Base-by-base conservation (phyloP, 2,113 vertebrate species). In the Poeciliopsis turrubarensis region DNA sequence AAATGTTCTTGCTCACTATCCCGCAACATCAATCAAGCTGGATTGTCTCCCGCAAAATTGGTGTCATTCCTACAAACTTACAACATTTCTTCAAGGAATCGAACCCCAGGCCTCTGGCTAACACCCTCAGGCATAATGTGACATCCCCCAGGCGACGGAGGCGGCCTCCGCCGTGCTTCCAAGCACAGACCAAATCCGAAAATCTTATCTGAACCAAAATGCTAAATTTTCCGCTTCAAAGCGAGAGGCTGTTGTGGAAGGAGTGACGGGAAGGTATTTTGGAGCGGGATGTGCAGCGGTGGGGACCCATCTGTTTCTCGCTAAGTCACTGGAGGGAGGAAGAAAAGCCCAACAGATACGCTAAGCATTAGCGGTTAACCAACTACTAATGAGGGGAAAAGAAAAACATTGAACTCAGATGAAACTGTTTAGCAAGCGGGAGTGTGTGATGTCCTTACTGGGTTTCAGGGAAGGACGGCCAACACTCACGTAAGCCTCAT, bases 351-450 rank as follows among this genome's bases (percentile, higher is more conserved):
- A 91, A 85, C 89, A 94, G 92, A 93, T 92, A 91, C 86, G 87
- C 91, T 69, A 62, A 84, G 87, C 89, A 92, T 95, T 93, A 94
- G 94, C 61, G 92, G 92, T 94, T 92, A 94, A 94, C 92, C 92
- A 87, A 87, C 81, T 89, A 91, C 91, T 94, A 94, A 94, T 92
- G 92, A 93, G 93, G 89, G 89, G 82, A 91, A 88, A 93, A 92
- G 87, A 88, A 92, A 92, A 92, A 91, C 86, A 92, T 41, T 82
- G 88, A 83, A 86, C 83, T 92, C 87, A 90, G 87, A 93, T 93
- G 88, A 90, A 93, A 91, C 83, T 78, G 26, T 91, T 93, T 91
- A 93, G 89, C 78, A 69, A 79, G 80, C 81, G 79, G 89, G 68
- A 69, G 80, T 88, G 82, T 86, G 66, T 68, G 64, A 60, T 77